Percentiles rank a stretch among this genome's conserved stretches.
Conservation (phyloP, 1,140 invertebrate genomes). For the Antheraea mylitta region DNA sequence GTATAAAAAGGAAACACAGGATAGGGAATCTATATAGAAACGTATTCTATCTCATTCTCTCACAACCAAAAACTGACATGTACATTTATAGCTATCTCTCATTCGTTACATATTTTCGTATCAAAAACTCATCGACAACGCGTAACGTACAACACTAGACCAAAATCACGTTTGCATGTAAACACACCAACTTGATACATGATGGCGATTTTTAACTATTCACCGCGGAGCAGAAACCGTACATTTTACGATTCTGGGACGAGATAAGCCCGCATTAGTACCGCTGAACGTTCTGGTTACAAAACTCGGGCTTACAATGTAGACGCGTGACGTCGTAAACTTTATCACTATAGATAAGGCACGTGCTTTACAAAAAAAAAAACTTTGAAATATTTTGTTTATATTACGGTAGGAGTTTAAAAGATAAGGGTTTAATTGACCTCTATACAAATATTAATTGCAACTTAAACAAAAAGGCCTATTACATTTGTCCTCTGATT, state of each 20-base stretch:
- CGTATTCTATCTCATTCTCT: too few species aligned
- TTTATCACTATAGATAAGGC: background rate
- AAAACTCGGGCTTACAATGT: background rate
- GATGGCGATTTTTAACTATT: conserved; percentile 1
- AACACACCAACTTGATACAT: conserved; percentile 1
- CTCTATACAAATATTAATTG: too few species aligned
- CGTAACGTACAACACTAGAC: background rate
- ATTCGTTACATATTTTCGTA: too few species aligned
- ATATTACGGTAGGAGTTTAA: too few species aligned
- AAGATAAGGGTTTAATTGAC: too few species aligned
- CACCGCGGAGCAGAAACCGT: background rate
- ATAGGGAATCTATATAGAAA: too few species aligned
- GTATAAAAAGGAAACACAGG: too few species aligned
- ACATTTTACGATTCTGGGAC: background rate
- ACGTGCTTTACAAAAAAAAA: background rate
- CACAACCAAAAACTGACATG: too few species aligned
- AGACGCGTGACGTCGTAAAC: background rate
- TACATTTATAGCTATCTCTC: too few species aligned
- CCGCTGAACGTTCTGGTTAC: background rate
- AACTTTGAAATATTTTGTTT: too few species aligned
- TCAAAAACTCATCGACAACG: background rate
- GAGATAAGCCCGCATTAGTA: background rate
- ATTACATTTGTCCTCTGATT: too few species aligned
- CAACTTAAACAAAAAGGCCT: too few species aligned
- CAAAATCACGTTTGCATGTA: background rate